Conservation (phyloP, 1,140 invertebrate genomes). For the Eriocheir sinensis region DNA sequence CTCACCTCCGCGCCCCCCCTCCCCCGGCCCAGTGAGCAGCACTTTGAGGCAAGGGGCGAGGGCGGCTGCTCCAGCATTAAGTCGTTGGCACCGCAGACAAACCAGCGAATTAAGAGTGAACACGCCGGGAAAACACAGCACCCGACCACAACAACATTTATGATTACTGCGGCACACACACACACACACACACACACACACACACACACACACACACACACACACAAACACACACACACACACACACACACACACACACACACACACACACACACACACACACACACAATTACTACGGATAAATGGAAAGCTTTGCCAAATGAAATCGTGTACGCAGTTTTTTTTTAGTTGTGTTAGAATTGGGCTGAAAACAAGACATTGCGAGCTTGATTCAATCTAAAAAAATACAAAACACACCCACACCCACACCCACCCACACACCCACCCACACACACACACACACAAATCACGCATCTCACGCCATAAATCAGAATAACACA, state of each 20-base stretch:
- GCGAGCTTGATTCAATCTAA: background rate
- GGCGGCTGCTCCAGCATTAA: background rate
- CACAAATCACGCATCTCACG: background rate
- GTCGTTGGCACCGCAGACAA: background rate
- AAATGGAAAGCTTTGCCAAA: too few species aligned
- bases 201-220: constrained; percentile 42
- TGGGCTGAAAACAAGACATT: too few species aligned
- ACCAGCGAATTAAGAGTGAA: background rate
- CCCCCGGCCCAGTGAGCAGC: background rate
- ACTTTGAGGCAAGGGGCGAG: constrained; percentile 18
- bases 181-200: constrained; percentile 44
- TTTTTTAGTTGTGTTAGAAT: too few species aligned
- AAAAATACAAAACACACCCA: background rate
- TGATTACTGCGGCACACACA: constrained; percentile 21
- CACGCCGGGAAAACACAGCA: background rate
- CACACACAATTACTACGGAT: background rate
- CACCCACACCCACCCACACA: background rate
- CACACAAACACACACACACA: constrained; percentile 27
- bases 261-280: too few species aligned
- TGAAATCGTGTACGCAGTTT: too few species aligned
- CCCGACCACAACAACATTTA: background rate
- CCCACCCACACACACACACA: background rate
- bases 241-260: constrained; percentile 21
- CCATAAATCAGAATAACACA: background rate
- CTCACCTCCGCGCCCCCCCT: background rate